A percentile compares a stretch with the other conserved stretches of the same genome.
Conservation (phyloP, 2,113 vertebrate genomes). For the Furnarius figulus region DNA sequence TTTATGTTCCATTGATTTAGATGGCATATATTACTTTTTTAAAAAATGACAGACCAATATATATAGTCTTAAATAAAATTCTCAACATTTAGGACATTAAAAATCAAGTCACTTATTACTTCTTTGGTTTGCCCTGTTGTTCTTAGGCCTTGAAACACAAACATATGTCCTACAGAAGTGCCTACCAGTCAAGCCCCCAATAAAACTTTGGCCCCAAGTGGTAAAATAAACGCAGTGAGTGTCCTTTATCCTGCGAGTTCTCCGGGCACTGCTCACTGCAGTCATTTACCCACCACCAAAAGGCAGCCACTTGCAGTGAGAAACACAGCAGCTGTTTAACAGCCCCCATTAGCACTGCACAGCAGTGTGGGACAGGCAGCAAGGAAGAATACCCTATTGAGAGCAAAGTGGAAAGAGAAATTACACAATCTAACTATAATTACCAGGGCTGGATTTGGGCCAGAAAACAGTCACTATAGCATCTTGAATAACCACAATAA, state of each 20-base stretch:
- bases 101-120: neutral
- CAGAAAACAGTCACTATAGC: constrained; percentile 38
- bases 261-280: neutral
- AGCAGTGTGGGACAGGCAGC: constrained; percentile 32
- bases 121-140: neutral
- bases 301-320: constrained; percentile 24
- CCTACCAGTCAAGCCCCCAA: neutral
- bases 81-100: neutral
- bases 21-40: neutral
- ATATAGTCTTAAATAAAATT: neutral
- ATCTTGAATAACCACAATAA: constrained; percentile 39
- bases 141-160: neutral
- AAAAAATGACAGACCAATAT: neutral
- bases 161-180: neutral
- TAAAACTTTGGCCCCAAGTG: neutral
- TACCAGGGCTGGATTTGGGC: constrained; percentile 3
- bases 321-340: constrained; percentile 56
- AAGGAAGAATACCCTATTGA: constrained; percentile 49
- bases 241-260: neutral
- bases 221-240: neutral
- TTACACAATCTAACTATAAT: constrained; percentile 56
- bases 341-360: constrained; percentile 31
- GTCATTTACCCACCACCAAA: constrained; percentile 30
- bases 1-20: neutral
- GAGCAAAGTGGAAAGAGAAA: constrained; percentile 49